These are phyloP conservation scores for Theocolax elegans DNA, from an alignment of 1,140 invertebrate species.

Conservation along the genomic window DNA sequence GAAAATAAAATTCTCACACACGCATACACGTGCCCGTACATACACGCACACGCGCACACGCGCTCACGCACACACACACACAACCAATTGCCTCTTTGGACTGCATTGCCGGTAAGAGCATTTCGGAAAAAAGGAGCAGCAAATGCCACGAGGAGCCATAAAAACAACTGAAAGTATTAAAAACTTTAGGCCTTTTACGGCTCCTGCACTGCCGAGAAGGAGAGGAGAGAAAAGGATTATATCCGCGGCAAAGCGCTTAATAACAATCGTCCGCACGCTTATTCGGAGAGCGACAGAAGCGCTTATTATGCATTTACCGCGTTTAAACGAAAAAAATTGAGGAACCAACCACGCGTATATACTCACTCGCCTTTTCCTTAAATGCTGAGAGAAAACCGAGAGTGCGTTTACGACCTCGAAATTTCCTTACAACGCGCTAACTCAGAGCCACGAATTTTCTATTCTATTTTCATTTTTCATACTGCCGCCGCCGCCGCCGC, in stretches of 20 bases:
- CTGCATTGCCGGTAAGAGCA: neutral
- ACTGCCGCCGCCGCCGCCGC: too few relatives aligned
- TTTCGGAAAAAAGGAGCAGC: slow-evolving; percentile 55
- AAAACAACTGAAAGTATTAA: slow-evolving; percentile 68
- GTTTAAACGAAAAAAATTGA: too few relatives aligned
- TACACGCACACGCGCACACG: slow-evolving; percentile 47
- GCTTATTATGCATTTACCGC: neutral
- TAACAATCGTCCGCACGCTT: slow-evolving; percentile 27
- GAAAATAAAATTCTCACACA: slow-evolving; percentile 44
- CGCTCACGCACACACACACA: slow-evolving; percentile 47
- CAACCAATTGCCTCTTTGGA: slow-evolving; percentile 37
- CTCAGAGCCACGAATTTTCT: too few relatives aligned
- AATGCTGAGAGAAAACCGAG: neutral
- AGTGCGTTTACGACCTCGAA: too few relatives aligned
- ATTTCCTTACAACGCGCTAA: too few relatives aligned
- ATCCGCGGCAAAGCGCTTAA: slow-evolving; percentile 33
- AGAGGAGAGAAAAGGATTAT: slow-evolving; percentile 17
- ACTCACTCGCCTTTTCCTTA: neutral
- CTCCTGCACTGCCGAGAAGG: slow-evolving; percentile 28
- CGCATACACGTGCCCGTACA: too few relatives aligned
- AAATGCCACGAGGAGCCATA: slow-evolving; percentile 60
- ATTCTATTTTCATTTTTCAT: too few relatives aligned
- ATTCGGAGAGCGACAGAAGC: slow-evolving; percentile 8
- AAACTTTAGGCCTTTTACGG: slow-evolving; percentile 62
- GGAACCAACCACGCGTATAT: neutral